Evolutionary conservation across 2,113 vertebrate genomes (phyloP).

Genomic region (Probosciger aterrimus): DNA sequence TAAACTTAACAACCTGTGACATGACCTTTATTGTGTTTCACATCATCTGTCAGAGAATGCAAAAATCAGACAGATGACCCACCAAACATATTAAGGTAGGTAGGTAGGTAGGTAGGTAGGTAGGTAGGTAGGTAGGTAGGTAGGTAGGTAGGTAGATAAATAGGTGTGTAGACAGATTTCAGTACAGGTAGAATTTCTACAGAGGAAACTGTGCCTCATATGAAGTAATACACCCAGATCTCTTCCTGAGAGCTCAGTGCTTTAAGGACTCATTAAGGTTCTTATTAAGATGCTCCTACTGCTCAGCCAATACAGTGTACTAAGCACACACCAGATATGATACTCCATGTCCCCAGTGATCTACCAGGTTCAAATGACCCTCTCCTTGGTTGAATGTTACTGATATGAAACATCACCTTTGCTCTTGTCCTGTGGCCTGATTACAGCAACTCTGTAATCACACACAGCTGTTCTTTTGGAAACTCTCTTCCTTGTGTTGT

Average conservation of each 20-base stretch:
- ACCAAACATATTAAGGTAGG: not conserved
- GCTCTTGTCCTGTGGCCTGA: not conserved
- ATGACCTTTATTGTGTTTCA: not conserved
- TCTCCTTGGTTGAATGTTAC: not conserved
- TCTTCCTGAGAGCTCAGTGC: not conserved
- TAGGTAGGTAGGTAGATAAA: not conserved
- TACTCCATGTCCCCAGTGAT: accelerated
- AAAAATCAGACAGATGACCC: not conserved
- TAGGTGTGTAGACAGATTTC: not conserved
- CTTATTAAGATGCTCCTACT: not conserved
- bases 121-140: no score
- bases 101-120: no score
- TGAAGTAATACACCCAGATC: not conserved
- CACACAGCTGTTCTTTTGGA: not conserved
- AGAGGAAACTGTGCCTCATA: not conserved
- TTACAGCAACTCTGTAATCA: not conserved
- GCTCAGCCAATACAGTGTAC: not conserved
- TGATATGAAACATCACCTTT: not conserved
- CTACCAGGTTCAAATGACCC: not conserved
- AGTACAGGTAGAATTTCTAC: not conserved
- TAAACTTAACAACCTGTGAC: not conserved
- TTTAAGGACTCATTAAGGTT: not conserved
- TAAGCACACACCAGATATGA: not conserved
- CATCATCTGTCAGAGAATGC: not conserved
- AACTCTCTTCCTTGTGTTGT: not conserved